phyloP scores from a whole-genome alignment of 2,797 vertebrate species.

The Acipenser oxyrinchus region DNA sequence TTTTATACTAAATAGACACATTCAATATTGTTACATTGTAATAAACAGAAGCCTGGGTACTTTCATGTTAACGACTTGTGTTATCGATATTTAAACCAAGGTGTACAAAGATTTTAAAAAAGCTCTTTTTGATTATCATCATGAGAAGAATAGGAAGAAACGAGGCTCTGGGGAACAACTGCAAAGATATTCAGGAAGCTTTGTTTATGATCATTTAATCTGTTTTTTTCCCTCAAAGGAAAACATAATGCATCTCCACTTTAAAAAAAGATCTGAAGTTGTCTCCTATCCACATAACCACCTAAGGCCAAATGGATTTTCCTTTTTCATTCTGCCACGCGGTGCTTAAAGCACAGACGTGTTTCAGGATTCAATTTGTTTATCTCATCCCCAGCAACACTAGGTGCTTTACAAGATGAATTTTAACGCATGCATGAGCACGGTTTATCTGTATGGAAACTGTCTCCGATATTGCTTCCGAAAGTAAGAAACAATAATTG shows the following conservation, averaged over 20 bases:
- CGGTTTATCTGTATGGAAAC: conserved; percentile 31
- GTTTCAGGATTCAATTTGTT: conserved; percentile 44
- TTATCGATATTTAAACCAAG: conserved; percentile 64
- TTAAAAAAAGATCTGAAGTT: conserved; percentile 54
- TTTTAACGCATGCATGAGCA: conserved; percentile 35
- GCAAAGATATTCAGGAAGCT: conserved; percentile 51
- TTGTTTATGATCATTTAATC: conserved; percentile 66
- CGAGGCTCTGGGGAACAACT: conserved; percentile 33
- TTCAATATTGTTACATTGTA: conserved; percentile 63
- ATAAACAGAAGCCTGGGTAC: conserved; percentile 65
- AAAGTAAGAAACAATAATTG: conserved; percentile 33
- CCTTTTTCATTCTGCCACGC: conserved; percentile 38
- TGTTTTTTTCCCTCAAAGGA: conserved; percentile 57
- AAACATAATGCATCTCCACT: conserved; percentile 73
- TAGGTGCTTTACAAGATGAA: conserved; percentile 37
- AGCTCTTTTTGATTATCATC: conserved; percentile 46
- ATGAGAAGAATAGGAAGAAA: conserved; percentile 32
- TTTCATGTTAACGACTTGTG: conserved; percentile 54
- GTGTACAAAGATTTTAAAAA: conserved; percentile 39
- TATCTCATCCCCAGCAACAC: conserved; percentile 30
- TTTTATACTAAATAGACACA: conserved; percentile 79
- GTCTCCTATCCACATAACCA: conserved; percentile 43
- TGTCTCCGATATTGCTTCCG: conserved; percentile 38
- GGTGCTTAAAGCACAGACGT: conserved; percentile 36
- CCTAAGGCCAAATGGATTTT: conserved; percentile 55